phyloP scores from a whole-genome alignment of 2,113 vertebrate species.

The Albula glossodonta region DNA sequence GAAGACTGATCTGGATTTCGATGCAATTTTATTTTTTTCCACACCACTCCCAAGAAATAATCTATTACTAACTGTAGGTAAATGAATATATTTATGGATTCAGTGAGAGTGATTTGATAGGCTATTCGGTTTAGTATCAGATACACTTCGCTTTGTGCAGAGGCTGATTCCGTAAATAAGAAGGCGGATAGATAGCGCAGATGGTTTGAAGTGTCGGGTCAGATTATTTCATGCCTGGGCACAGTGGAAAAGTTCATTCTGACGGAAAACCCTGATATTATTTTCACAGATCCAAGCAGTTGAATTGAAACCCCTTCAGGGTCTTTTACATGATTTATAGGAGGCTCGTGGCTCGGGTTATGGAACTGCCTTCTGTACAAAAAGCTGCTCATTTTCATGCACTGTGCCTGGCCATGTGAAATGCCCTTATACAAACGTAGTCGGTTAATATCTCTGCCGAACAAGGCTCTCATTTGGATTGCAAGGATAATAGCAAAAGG shows the following conservation, averaged over 20 bases:
- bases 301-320: constrained; percentile 77
- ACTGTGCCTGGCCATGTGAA: constrained; percentile 24
- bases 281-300: constrained; percentile 86
- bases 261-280: constrained; percentile 97
- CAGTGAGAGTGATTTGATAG: constrained; percentile 38
- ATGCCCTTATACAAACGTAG: constrained; percentile 23
- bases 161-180: constrained; percentile 91
- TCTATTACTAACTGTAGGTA: constrained; percentile 20
- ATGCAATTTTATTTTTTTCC: neutral
- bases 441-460: neutral
- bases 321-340: constrained; percentile 85
- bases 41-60: neutral
- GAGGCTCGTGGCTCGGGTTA: constrained; percentile 76
- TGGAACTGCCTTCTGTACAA: constrained; percentile 75
- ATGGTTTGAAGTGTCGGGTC: constrained; percentile 99
- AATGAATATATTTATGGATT: neutral
- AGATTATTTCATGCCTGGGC: constrained; percentile 95
- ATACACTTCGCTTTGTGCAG: constrained; percentile 84
- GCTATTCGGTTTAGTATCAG: constrained; percentile 82
- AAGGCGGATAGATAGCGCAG: constrained; percentile 98
- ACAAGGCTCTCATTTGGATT: neutral
- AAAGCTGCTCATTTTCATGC: constrained; percentile 81
- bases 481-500: neutral
- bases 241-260: constrained; percentile 92
- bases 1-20: neutral